Percentiles rank a stretch among this genome's conserved stretches.
Conservation (phyloP, 2,888 invertebrate species). For the Tipula unca region DNA sequence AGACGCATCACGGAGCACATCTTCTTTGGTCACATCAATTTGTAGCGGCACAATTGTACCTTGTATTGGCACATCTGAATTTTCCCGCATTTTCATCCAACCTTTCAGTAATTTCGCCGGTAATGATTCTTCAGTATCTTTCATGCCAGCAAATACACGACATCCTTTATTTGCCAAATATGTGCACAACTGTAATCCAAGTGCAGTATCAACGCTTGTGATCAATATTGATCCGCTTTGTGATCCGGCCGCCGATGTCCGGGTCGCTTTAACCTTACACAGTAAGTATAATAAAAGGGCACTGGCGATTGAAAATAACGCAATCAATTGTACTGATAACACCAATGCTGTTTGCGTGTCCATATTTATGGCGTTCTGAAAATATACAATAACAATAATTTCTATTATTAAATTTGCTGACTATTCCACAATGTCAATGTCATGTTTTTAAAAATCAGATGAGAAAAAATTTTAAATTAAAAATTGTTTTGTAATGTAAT, state of each 20-base stretch:
- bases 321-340: constrained; percentile 69
- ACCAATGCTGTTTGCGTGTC: constrained; percentile 74
- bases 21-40: constrained; percentile 72
- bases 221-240: constrained; percentile 64
- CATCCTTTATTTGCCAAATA: constrained; percentile 64
- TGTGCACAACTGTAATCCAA: constrained; percentile 68
- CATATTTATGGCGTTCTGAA: constrained; percentile 43
- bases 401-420: background rate
- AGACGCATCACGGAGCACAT: constrained; percentile 68
- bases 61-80: constrained; percentile 40
- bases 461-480: background rate
- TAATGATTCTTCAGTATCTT: constrained; percentile 49
- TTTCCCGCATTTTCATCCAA: constrained; percentile 53
- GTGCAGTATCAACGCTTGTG: constrained; percentile 70
- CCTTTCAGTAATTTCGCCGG: constrained; percentile 52
- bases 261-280: constrained; percentile 58
- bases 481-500: background rate
- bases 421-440: background rate
- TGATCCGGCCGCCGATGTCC: constrained; percentile 35
- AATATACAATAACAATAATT: background rate
- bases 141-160: constrained; percentile 68
- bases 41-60: constrained; percentile 59
- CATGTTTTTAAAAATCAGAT: background rate
- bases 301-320: constrained; percentile 74
- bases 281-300: constrained; percentile 68